phyloP scores from a whole-genome alignment of 2,113 vertebrate species.

The Ctenomys sociabilis region DNA sequence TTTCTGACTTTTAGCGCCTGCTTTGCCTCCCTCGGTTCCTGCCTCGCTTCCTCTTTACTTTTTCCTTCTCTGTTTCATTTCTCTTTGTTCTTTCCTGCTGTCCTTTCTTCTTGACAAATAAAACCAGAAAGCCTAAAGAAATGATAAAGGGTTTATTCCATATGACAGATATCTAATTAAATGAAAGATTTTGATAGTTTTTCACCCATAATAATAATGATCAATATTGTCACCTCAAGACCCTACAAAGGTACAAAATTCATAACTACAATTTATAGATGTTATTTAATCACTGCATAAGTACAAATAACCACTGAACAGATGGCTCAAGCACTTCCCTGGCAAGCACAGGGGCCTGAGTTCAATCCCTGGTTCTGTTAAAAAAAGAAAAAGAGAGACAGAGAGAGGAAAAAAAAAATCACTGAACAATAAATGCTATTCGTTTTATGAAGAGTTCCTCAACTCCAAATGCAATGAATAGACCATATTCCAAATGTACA shows the following conservation, averaged over 20 bases:
- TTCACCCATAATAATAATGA: background rate
- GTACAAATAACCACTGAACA: background rate
- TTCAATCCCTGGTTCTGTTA: too few species aligned
- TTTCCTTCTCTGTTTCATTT: background rate
- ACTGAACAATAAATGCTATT: background rate
- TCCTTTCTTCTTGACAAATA: background rate
- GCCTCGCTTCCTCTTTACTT: too few species aligned
- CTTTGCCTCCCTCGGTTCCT: background rate
- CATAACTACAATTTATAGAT: background rate
- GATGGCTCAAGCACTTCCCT: too few species aligned
- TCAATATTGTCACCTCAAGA: conserved; percentile 4
- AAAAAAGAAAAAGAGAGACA: too few species aligned
- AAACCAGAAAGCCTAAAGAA: conserved; percentile 28
- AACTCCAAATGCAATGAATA: background rate
- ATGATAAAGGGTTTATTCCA: background rate
- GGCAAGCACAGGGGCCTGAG: too few species aligned
- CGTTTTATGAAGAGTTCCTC: background rate
- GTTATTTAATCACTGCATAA: background rate
- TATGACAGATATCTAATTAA: background rate
- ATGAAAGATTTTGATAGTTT: background rate
- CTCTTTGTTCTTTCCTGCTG: accelerated
- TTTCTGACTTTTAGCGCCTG: background rate
- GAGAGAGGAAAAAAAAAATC: too few species aligned
- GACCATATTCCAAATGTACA: background rate
- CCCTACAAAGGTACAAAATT: background rate